phyloP scores from a whole-genome alignment of 2,113 vertebrate genomes.

The Polypterus bichir region DNA sequence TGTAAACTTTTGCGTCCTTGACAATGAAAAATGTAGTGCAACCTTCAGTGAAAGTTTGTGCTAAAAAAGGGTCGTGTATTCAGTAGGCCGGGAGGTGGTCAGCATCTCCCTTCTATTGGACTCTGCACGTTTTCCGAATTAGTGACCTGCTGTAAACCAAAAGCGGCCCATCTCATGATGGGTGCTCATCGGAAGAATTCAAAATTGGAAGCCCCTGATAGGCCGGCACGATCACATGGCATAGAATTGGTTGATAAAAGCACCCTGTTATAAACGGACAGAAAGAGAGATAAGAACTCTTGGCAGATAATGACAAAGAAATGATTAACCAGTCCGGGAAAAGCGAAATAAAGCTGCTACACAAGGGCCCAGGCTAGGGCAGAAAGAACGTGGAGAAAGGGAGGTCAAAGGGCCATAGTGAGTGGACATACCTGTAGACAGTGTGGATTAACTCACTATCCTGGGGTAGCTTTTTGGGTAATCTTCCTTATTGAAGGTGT shows the following conservation, averaged over 20 bases:
- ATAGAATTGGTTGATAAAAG: slow-evolving; percentile 54
- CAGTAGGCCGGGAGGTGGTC: slow-evolving; percentile 50
- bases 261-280: slow-evolving; percentile 89
- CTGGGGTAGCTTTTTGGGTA: no score
- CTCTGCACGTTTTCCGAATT: slow-evolving; percentile 55
- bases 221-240: slow-evolving; percentile 46
- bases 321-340: slow-evolving; percentile 73
- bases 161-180: slow-evolving; percentile 48
- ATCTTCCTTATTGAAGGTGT: no score
- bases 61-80: slow-evolving; percentile 34
- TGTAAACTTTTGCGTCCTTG: slow-evolving; percentile 44
- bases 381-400: slow-evolving; percentile 45
- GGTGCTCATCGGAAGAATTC: slow-evolving; percentile 55
- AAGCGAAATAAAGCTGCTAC: slow-evolving; percentile 43
- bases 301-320: slow-evolving; percentile 70
- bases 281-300: slow-evolving; percentile 79
- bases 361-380: slow-evolving; percentile 34
- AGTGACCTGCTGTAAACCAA: slow-evolving; percentile 56
- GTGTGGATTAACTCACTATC: no score
- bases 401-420: slow-evolving; percentile 25
- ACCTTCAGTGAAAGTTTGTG: slow-evolving; percentile 47
- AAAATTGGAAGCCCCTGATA: slow-evolving; percentile 40
- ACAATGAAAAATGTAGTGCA: slow-evolving; percentile 24
- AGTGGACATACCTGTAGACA: slow-evolving; percentile 12
- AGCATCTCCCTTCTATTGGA: slow-evolving; percentile 41